Evolutionary conservation across 2,113 vertebrate species (phyloP).

Genomic region (Ceyx cyanopectus): DNA sequence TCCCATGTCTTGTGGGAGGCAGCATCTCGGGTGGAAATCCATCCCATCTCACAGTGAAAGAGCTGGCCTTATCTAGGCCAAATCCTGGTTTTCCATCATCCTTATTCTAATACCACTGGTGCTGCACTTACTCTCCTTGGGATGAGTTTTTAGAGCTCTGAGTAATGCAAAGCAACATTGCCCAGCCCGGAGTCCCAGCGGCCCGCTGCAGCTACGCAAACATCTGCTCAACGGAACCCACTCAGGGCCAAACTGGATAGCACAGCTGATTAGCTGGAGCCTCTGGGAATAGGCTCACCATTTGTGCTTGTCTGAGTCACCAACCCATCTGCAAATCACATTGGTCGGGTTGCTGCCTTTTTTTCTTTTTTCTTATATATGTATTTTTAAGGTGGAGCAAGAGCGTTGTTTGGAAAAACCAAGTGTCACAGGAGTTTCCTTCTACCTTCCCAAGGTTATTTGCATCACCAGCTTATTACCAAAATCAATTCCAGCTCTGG

Average conservation of each 20-base stretch:
- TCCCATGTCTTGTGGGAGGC: not conserved
- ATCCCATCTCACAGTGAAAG: not conserved
- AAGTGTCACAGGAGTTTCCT: not conserved
- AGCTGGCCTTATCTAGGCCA: not conserved
- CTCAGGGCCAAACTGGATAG: constrained; percentile 35
- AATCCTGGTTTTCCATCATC: not conserved
- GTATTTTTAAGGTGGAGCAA: constrained; percentile 8
- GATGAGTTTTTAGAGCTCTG: constrained; percentile 26
- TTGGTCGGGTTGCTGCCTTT: not conserved
- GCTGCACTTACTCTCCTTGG: not conserved
- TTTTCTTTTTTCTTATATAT: not conserved
- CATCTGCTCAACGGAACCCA: constrained; percentile 55
- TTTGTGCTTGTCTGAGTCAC: constrained; percentile 52
- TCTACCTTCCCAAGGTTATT: not conserved
- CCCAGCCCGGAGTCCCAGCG: constrained; percentile 14
- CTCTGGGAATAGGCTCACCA: constrained; percentile 10
- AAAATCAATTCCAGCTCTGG: not conserved
- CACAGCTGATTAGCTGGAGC: constrained; percentile 34
- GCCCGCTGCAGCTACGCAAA: not conserved
- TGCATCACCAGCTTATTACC: not conserved
- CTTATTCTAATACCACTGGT: not conserved
- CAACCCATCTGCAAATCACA: constrained; percentile 40
- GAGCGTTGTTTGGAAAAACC: not conserved
- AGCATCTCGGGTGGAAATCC: not conserved
- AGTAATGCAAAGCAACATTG: constrained; percentile 2